Percentiles rank a stretch among this genome's conserved stretches.
phyloP scores from a whole-genome alignment of 2,797 vertebrate genomes.

The Urocyon cinereoargenteus region DNA sequence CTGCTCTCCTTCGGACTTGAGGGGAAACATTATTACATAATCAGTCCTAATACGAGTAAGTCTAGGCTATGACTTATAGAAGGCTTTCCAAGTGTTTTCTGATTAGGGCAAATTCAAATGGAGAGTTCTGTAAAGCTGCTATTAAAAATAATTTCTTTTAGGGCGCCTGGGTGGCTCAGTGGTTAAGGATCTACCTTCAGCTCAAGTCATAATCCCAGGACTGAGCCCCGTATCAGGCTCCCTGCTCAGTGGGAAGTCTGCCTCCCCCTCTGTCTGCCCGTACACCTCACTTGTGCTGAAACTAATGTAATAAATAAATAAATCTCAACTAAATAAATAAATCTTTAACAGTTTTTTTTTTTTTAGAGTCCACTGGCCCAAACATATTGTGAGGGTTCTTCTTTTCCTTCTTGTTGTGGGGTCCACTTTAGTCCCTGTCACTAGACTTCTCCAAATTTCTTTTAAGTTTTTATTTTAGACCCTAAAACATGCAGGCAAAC shows the following conservation, averaged over 20 bases:
- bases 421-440: not conserved
- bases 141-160: not conserved
- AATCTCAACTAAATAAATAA: no score
- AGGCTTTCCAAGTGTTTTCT: not conserved
- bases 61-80: not conserved
- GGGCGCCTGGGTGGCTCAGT: no score
- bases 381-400: not conserved
- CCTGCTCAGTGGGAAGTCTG: no score
- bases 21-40: not conserved
- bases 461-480: not conserved
- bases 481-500: not conserved
- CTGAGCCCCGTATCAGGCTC: no score
- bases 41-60: not conserved
- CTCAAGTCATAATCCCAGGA: no score
- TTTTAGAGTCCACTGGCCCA: not conserved
- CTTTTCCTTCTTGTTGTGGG: not conserved
- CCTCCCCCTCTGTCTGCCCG: no score
- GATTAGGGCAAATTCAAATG: not conserved
- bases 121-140: not conserved
- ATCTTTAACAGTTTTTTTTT: no score
- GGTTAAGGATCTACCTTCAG: no score
- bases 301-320: no score
- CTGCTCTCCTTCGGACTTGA: not conserved
- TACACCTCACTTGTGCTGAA: no score
- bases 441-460: not conserved